These are phyloP conservation scores for Paguma larvata DNA, from an alignment of 2,797 vertebrate species.

Conservation along the genomic window DNA sequence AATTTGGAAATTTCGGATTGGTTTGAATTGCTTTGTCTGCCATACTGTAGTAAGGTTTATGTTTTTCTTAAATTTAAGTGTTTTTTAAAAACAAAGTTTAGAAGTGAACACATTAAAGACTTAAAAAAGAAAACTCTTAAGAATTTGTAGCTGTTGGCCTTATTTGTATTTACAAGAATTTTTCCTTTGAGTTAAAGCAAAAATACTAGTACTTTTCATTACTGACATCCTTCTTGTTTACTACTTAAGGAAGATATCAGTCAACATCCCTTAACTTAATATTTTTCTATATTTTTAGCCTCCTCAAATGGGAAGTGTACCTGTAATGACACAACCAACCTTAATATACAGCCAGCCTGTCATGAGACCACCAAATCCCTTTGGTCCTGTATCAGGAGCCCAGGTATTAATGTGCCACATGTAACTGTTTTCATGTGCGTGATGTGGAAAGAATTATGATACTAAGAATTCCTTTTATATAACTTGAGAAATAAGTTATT, in stretches of 20 bases:
- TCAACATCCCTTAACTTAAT: background rate
- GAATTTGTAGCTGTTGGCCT: background rate
- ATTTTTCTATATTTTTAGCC: constrained; percentile 88
- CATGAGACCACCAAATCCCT: constrained; percentile 97
- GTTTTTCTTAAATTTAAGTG: constrained; percentile 42
- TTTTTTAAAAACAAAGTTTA: background rate
- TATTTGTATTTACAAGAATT: constrained; percentile 28
- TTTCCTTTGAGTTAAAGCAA: constrained; percentile 33
- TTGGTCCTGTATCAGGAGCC: constrained; percentile 94
- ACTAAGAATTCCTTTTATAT: background rate
- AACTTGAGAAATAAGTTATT: constrained; percentile 29
- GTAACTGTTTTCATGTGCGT: constrained; percentile 17
- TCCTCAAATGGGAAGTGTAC: constrained; percentile 94
- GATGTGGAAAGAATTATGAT: constrained; percentile 1
- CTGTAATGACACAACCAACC: constrained; percentile 96
- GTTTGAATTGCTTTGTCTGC: constrained; percentile 29
- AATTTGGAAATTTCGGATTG: background rate
- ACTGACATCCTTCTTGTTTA: background rate
- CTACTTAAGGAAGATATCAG: constrained; percentile 17
- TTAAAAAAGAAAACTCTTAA: background rate
- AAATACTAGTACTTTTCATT: background rate
- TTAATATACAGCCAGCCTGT: constrained; percentile 97
- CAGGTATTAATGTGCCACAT: constrained; percentile 90
- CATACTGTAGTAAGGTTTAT: constrained; percentile 4
- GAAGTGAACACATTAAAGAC: background rate